Evolutionary conservation across 2,888 invertebrate genomes (phyloP).

Genomic region (Bombyx huttoni): DNA sequence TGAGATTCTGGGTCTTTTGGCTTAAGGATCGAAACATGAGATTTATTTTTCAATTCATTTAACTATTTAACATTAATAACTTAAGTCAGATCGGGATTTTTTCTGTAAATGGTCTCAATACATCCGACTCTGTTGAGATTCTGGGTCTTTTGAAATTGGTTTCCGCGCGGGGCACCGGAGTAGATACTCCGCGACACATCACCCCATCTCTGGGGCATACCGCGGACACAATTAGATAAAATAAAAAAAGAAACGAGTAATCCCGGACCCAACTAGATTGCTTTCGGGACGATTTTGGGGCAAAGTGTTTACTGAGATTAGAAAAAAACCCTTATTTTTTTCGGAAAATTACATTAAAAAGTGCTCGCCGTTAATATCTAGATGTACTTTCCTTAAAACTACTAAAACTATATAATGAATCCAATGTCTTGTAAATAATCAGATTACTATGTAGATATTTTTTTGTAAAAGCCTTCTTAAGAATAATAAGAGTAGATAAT

Average conservation of each 20-base stretch:
- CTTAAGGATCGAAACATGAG: too few relatives aligned
- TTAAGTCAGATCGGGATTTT: too few relatives aligned
- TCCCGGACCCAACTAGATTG: conserved; percentile 35
- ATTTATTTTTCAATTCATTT: too few relatives aligned
- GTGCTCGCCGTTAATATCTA: conserved; percentile 6
- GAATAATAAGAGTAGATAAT: too few relatives aligned
- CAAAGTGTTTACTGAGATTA: background rate
- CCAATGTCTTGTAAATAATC: too few relatives aligned
- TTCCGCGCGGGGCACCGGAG: conserved; percentile 40
- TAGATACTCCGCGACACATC: conserved; percentile 47
- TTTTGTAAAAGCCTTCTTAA: too few relatives aligned
- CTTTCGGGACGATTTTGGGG: conserved; percentile 23
- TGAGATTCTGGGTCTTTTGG: conserved; percentile 46
- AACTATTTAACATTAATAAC: too few relatives aligned
- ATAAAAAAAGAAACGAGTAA: conserved; percentile 46
- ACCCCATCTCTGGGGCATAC: conserved; percentile 57
- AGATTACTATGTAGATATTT: too few relatives aligned
- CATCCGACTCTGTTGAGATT: conserved; percentile 40
- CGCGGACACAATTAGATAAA: conserved; percentile 55
- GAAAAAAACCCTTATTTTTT: conserved; percentile 1
- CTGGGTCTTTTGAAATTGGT: conserved; percentile 59
- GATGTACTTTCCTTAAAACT: conserved; percentile 5
- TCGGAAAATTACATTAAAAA: background rate
- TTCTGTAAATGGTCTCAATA: background rate
- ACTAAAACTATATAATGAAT: too few relatives aligned